phyloP scores from a whole-genome alignment of 2,888 invertebrate species.

The Leptopterna dolabrata region DNA sequence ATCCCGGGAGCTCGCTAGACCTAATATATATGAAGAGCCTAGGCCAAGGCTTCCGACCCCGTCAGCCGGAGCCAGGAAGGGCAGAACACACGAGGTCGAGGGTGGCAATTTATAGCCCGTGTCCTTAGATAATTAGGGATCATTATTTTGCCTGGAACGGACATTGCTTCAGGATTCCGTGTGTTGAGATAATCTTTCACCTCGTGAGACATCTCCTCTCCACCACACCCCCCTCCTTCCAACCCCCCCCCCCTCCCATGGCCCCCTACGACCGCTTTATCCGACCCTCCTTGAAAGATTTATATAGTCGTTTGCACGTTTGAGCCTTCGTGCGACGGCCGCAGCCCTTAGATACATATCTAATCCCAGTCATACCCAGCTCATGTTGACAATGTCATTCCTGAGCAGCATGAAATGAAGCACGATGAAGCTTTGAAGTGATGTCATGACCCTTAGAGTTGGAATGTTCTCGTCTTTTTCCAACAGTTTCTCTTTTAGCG shows the following conservation, averaged over 20 bases:
- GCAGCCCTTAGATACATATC: slow-evolving; percentile 31
- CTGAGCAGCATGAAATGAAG: background rate
- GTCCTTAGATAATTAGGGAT: slow-evolving; percentile 44
- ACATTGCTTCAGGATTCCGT: slow-evolving; percentile 39
- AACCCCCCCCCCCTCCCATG: background rate
- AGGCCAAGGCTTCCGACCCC: background rate
- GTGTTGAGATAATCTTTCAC: slow-evolving; percentile 48
- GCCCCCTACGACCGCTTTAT: slow-evolving; percentile 30
- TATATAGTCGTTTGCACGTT: slow-evolving; percentile 45
- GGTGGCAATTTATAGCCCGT: slow-evolving; percentile 16
- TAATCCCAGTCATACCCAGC: slow-evolving; percentile 14
- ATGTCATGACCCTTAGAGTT: background rate
- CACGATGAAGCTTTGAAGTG: background rate
- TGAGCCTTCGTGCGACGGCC: slow-evolving; percentile 33
- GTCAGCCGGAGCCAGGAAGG: background rate
- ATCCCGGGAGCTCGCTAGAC: background rate
- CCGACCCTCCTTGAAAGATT: slow-evolving; percentile 24
- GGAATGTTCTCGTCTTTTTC: no score
- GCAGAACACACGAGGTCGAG: background rate
- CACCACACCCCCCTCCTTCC: background rate
- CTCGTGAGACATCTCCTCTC: slow-evolving; percentile 20
- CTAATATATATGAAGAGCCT: slow-evolving; percentile 1
- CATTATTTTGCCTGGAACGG: slow-evolving; percentile 43
- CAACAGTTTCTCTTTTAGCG: no score
- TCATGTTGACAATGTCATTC: slow-evolving; percentile 9